A percentile compares a stretch with the other conserved stretches of the same genome.
Evolutionary conservation across 1,140 invertebrate species (phyloP).

Genomic region (Metopolophium dirhodum): DNA sequence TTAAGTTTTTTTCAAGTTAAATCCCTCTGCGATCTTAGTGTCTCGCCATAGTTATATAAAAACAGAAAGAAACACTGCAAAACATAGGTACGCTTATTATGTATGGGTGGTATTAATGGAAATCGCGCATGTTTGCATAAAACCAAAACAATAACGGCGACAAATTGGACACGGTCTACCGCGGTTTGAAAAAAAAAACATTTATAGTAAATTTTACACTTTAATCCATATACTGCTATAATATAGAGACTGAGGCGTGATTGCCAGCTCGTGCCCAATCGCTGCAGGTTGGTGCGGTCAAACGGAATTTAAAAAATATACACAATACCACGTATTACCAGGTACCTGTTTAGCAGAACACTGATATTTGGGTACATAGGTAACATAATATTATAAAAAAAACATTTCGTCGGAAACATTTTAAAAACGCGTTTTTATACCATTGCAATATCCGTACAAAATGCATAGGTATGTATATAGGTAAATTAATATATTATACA

Average conservation of each 20-base stretch:
- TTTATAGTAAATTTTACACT: constrained; percentile 16
- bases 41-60: background rate
- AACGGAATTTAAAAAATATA: background rate
- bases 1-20: background rate
- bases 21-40: background rate
- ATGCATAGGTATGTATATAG: background rate
- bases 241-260: background rate
- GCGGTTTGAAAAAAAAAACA: background rate
- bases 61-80: background rate
- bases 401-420: background rate
- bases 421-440: background rate
- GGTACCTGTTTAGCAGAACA: background rate
- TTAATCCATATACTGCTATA: background rate
- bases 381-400: background rate
- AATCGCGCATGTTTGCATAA: background rate
- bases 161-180: constrained; percentile 30
- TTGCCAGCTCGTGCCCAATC: background rate
- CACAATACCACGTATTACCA: background rate
- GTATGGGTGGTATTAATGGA: background rate
- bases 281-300: background rate
- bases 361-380: background rate
- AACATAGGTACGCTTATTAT: background rate
- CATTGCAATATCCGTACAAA: background rate
- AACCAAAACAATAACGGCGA: background rate
- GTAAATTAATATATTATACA: too few species aligned